Evolutionary conservation across 1,140 invertebrate species (phyloP).

Genomic region (Frieseomelitta varia): DNA sequence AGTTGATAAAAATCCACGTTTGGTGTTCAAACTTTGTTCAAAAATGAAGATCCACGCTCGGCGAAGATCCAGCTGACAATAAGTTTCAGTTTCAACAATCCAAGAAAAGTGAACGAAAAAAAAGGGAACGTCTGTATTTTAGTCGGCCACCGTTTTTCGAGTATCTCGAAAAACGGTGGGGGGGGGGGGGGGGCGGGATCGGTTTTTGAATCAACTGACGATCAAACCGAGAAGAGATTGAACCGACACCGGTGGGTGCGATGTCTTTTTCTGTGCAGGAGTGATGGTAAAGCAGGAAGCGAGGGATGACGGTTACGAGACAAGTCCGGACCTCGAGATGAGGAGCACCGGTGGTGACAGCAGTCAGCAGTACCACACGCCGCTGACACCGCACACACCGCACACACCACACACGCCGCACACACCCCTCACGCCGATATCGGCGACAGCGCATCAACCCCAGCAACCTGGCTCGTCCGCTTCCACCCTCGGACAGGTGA

Average conservation of each 20-base stretch:
- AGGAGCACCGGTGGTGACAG: conserved; percentile 81
- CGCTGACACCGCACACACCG: conserved; percentile 83
- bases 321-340: conserved; percentile 89
- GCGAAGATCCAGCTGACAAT: no score
- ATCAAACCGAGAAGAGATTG: conserved; percentile 21
- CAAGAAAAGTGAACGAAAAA: no score
- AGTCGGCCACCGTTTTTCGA: no score
- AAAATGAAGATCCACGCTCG: no score
- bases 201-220: not conserved
- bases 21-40: no score
- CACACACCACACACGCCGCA: conserved; percentile 83
- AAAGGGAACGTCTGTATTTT: no score
- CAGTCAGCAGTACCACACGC: conserved; percentile 81
- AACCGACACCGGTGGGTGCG: conserved; percentile 41
- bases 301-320: conserved; percentile 93
- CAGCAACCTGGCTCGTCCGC: conserved; percentile 80
- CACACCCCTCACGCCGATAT: conserved; percentile 82
- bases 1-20: no score
- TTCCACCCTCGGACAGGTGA: conserved; percentile 79
- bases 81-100: no score
- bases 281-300: conserved; percentile 87
- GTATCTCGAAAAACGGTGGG: not conserved
- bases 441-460: conserved; percentile 80
- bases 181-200: no score
- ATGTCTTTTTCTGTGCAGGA: conserved; percentile 72